These are phyloP conservation scores for Tragelaphus imberbis DNA, from an alignment of 2,113 vertebrate genomes.

Conservation along the genomic window DNA sequence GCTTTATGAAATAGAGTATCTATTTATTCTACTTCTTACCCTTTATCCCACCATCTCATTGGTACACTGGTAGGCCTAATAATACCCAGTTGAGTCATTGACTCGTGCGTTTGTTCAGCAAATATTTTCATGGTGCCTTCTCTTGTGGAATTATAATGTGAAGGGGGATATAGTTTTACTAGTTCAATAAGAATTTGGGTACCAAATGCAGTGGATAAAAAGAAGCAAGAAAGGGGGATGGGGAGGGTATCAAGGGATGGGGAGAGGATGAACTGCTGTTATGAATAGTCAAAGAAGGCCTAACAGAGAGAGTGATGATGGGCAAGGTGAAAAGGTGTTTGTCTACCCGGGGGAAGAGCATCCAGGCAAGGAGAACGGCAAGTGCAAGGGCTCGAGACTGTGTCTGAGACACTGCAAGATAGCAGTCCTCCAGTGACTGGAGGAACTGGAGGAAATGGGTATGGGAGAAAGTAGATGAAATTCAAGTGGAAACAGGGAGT, in stretches of 20 bases:
- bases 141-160: neutral
- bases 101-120: neutral
- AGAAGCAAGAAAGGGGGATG: neutral
- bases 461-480: neutral
- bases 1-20: neutral
- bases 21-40: neutral
- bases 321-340: accelerated
- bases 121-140: neutral
- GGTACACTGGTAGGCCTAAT: neutral
- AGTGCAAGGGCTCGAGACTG: neutral
- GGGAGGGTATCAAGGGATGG: neutral
- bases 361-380: accelerated
- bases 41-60: neutral
- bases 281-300: neutral
- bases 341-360: too few species aligned
- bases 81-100: neutral
- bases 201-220: neutral
- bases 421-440: neutral
- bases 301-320: neutral
- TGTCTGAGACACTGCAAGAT: neutral
- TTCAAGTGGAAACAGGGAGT: neutral
- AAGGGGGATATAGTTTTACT: neutral
- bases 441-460: neutral
- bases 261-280: neutral
- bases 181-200: neutral